phyloP scores from a whole-genome alignment of 1,140 invertebrate species.

The Drosophila busckii region DNA sequence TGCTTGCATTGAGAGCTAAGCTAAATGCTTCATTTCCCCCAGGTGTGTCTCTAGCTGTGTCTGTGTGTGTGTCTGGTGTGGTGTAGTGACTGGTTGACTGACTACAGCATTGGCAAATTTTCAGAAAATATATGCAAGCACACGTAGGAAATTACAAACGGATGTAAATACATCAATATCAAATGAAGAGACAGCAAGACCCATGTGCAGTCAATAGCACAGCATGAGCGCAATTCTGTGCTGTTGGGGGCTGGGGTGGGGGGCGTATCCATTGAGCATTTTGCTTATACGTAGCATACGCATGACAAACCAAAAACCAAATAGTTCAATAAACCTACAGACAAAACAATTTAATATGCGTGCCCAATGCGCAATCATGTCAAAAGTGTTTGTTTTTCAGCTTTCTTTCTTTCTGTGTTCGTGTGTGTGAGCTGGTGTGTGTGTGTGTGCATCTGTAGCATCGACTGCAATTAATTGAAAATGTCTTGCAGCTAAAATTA shows the following conservation, averaged over 20 bases:
- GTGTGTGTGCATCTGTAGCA: constrained; percentile 5
- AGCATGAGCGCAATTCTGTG: constrained; percentile 1
- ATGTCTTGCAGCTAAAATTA: constrained; percentile 56
- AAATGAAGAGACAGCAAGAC: constrained; percentile 54
- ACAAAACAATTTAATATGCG: constrained; percentile 69
- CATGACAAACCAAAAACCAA: constrained; percentile 34
- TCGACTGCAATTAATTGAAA: constrained; percentile 57
- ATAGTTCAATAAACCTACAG: constrained; percentile 63
- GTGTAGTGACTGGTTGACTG: constrained; percentile 36
- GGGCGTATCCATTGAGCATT: background rate
- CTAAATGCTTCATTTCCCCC: constrained; percentile 22
- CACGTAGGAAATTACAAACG: constrained; percentile 74
- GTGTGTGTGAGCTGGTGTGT: constrained; percentile 4
- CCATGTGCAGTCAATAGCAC: constrained; percentile 20
- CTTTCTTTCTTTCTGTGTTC: background rate
- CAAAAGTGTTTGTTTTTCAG: background rate
- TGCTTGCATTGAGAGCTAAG: constrained; percentile 8
- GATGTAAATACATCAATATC: constrained; percentile 70
- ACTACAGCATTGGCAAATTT: constrained; percentile 41
- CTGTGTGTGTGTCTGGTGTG: constrained; percentile 13
- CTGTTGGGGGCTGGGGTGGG: constrained; percentile 3
- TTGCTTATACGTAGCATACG: too few relatives aligned
- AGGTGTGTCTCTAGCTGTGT: constrained; percentile 1
- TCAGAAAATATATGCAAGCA: constrained; percentile 57
- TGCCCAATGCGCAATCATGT: constrained; percentile 27